Conservation (phyloP, 2,113 vertebrate species). For the Peromyscus polionotus region DNA sequence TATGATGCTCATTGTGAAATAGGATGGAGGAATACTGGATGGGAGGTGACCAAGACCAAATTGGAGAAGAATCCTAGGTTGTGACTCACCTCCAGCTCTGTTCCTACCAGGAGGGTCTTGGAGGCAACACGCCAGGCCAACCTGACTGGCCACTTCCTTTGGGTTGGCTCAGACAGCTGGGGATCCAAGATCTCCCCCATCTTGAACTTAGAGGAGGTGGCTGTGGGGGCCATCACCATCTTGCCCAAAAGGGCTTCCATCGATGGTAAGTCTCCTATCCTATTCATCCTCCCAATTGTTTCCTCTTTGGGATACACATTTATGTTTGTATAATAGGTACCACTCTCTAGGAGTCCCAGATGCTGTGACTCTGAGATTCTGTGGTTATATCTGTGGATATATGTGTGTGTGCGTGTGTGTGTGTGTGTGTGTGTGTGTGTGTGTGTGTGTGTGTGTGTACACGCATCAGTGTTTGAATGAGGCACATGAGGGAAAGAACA, state of each 20-base stretch:
- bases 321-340: neutral
- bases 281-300: neutral
- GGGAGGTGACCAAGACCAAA: no score
- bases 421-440: no score
- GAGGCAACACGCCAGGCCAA: slow-evolving; percentile 91
- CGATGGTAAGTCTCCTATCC: slow-evolving; percentile 85
- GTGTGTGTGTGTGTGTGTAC: no score
- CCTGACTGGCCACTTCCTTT: slow-evolving; percentile 94
- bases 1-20: neutral
- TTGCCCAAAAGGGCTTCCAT: slow-evolving; percentile 93
- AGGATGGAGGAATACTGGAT: neutral
- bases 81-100: neutral
- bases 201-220: slow-evolving; percentile 91
- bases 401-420: no score
- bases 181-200: slow-evolving; percentile 94
- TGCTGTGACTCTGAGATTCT: neutral
- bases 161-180: slow-evolving; percentile 97
- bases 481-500: neutral
- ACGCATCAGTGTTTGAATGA: neutral
- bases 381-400: no score
- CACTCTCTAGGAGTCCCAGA: neutral
- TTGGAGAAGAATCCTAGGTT: neutral
- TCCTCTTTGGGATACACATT: neutral
- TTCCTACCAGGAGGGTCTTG: slow-evolving; percentile 89
- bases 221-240: slow-evolving; percentile 93